Evolutionary conservation across 1,140 invertebrate species (phyloP), one percentile per base, ranked within the genome.

Genomic region (Bombus superbus): DNA sequence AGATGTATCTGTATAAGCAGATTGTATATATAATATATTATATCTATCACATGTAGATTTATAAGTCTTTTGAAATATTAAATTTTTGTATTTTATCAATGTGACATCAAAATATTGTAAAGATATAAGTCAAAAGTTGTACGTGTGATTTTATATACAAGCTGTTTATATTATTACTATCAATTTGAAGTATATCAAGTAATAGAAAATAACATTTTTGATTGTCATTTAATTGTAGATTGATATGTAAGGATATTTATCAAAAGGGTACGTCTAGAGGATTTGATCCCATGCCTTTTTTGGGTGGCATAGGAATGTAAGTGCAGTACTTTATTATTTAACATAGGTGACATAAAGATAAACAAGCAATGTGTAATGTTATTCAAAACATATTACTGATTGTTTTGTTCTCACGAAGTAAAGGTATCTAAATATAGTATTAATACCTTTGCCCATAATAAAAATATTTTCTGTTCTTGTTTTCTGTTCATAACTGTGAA

Each of bases 301-400:
- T 97, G 66, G 97, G 97, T 68, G 97, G 97, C 94, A 91, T 97
- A 91, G 96, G 96, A 88, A 96, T 98, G 97, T 98, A 94, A 97
- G 97, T 97, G 83, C n/a, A 66, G 11, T 10, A 59, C 28, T 62
- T 80, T 66, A 66, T 69, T 72, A 71, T 71, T 44, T 64, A 71
- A 62, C 38, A 6, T 35, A 59, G 42, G 32, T 28, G 32, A n/a
- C 28, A 59, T 35, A 35, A 38, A 40, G 59, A 44, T 44, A 44
- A 57, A 40, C 38, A 40, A 64, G 32, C 42, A 32, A 25, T 1
- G 2, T 76, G 11, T 81, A 53, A 32, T 44, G 44, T 57, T 72
- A 47, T 62, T 66, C 18, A 28, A 40, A n/a, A 64, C 11, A 28
- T 79, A 59, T 28, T n/a, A 3, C 28, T 59, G 13, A 28, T 32